Base-by-base conservation (phyloP, 1,140 invertebrate genomes). In the Palaemon carinicauda region DNA sequence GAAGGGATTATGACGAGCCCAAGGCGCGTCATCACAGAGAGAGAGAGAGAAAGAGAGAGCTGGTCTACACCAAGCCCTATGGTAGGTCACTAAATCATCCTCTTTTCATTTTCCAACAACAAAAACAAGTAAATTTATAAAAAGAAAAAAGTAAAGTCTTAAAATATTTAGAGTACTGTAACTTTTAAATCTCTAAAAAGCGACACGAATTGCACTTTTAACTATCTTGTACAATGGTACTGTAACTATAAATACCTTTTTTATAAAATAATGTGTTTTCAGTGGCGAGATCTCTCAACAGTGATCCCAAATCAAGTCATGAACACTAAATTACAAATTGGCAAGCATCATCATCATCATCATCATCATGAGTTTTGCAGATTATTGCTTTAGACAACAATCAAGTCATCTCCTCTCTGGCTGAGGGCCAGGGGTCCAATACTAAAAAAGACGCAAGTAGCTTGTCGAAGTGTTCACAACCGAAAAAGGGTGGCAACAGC, bases 381-480 rank as follows among this genome's bases (percentile, higher is more conserved):
- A 14, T 41, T 50, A 19, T 75, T 50, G 73, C 73, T 75, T 50
- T 50, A 41, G 65, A 29, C 73, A 33, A 75, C 73, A 41, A 5
- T 41, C 41, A 41, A 41, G 41, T 41, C 41, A 41, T 41, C 41
- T 41, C 12, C 7, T 41, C 41, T 9, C 41, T 4, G 41, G 41
- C 41, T 41, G 12, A 12, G 41, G 12, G 41, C 5, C 41, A 41
- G 41, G 7, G 41, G 41, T 41, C 33, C n/a, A n/a, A n/a, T n/a
- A 75, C 29, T 75, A 50, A 10, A 50, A 50, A 50, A n/a, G 73
- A 50, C 24, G 73, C 51, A 50, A 50, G 51, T 17, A 29, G 77
- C 33, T 81, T 31, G 41, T 41, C 29, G 41, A 81, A 81, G 80
- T 71, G 80, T 81, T 81, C 80, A 81, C 80, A 81, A 81, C 80